A percentile compares a stretch with the other conserved stretches of the same genome.
phyloP scores from a whole-genome alignment of 2,797 vertebrate species.

The Lophotriccus pileatus region DNA sequence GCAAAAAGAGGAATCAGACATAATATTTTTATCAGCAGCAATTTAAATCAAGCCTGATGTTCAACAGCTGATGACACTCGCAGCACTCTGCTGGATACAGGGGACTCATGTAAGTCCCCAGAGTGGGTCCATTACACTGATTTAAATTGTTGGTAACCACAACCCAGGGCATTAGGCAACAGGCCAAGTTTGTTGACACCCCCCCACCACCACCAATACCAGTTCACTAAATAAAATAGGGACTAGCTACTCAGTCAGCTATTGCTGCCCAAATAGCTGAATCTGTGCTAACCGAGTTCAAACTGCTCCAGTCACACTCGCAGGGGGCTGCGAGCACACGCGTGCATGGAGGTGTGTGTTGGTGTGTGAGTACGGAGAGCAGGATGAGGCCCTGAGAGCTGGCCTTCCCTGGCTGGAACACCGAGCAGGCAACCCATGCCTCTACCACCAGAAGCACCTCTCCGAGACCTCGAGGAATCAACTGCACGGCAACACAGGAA shows the following conservation, averaged over 20 bases:
- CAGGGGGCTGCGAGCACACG: fast-evolving
- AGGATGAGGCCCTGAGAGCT: neutral
- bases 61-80: neutral
- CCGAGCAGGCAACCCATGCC: fast-evolving
- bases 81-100: neutral
- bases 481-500: neutral
- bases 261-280: neutral
- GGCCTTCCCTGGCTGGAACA: neutral
- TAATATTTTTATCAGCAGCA: neutral
- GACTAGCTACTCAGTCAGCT: neutral
- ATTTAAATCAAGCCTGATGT: neutral
- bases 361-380: fast-evolving
- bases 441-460: neutral
- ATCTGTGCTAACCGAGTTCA: neutral
- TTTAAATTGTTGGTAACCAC: neutral
- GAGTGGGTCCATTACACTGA: neutral
- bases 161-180: neutral
- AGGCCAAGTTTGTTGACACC: neutral
- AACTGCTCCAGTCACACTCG: neutral
- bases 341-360: fast-evolving
- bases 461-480: neutral
- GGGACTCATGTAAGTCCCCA: fast-evolving
- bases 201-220: fast-evolving
- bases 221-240: neutral
- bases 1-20: neutral